Evolutionary conservation across 2,113 vertebrate genomes (phyloP).

Genomic region (Phalacrocorax brasilianus): DNA sequence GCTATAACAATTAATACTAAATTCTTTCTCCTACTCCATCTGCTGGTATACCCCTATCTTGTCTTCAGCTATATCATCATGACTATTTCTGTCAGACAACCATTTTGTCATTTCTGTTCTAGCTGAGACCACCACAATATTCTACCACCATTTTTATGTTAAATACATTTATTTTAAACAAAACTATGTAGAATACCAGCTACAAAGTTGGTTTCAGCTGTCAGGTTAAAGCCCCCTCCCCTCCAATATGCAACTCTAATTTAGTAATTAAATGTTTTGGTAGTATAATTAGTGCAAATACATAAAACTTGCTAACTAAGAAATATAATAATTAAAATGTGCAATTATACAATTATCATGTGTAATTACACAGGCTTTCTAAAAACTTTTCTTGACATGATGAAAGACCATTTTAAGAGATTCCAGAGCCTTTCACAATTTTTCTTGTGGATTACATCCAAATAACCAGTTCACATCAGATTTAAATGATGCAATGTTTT

Average conservation of each 20-base stretch:
- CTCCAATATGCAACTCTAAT: not conserved
- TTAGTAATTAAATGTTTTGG: constrained; percentile 39
- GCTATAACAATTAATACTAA: not conserved
- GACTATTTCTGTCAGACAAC: not conserved
- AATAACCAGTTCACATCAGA: not conserved
- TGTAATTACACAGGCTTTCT: constrained; percentile 30
- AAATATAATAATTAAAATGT: constrained; percentile 47
- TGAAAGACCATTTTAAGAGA: not conserved
- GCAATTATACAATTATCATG: constrained; percentile 54
- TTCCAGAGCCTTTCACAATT: not conserved
- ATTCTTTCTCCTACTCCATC: not conserved
- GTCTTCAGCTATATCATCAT: not conserved
- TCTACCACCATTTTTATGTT: not conserved
- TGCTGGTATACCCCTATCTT: not conserved
- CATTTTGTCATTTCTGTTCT: not conserved
- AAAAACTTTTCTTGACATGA: not conserved
- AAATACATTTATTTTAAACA: not conserved
- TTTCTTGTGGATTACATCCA: not conserved
- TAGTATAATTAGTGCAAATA: constrained; percentile 32
- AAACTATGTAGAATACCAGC: not conserved
- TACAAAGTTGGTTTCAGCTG: not conserved
- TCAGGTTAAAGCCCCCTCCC: not conserved
- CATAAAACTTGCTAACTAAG: constrained; percentile 8
- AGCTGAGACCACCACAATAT: not conserved
- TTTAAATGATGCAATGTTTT: not conserved